Evolutionary conservation across 2,113 vertebrate genomes (phyloP).

Genomic region (Gnathonemus echidnorhynchus): DNA sequence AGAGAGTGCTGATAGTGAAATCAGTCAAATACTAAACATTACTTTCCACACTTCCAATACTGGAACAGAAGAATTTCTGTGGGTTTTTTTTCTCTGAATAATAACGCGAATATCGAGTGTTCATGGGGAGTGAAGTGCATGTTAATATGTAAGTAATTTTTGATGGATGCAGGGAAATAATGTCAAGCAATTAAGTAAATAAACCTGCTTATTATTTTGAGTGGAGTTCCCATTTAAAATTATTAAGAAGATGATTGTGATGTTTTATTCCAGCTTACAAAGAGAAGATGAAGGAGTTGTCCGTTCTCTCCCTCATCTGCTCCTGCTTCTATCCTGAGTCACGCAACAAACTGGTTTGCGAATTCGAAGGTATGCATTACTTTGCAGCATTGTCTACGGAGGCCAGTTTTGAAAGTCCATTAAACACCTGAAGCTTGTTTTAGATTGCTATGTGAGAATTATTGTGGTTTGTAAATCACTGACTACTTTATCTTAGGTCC

Average conservation of each 20-base stretch:
- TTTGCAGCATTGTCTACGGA: neutral
- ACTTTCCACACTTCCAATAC: neutral
- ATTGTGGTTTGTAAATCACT: neutral
- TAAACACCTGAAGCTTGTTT: neutral
- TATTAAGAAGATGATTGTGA: neutral
- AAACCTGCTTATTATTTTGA: neutral
- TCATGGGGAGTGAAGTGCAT: neutral
- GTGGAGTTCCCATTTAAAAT: neutral
- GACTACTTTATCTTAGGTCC: neutral
- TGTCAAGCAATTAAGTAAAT: neutral
- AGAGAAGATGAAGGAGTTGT: slow-evolving; percentile 99
- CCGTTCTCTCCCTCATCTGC: slow-evolving; percentile 91
- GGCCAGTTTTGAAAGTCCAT: neutral
- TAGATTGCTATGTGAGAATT: neutral
- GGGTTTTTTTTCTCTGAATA: neutral
- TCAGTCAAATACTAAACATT: neutral
- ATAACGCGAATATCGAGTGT: neutral
- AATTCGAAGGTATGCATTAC: slow-evolving; percentile 78
- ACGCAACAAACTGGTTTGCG: slow-evolving; percentile 79
- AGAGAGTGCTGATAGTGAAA: neutral
- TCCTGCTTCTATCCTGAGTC: slow-evolving; percentile 93
- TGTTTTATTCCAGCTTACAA: slow-evolving; percentile 78
- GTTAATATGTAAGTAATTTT: neutral
- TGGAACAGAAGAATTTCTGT: neutral
- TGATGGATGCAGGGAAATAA: neutral